phyloP scores from a whole-genome alignment of 2,113 vertebrate species.

The Sinocyclocheilus anophthalmus region DNA sequence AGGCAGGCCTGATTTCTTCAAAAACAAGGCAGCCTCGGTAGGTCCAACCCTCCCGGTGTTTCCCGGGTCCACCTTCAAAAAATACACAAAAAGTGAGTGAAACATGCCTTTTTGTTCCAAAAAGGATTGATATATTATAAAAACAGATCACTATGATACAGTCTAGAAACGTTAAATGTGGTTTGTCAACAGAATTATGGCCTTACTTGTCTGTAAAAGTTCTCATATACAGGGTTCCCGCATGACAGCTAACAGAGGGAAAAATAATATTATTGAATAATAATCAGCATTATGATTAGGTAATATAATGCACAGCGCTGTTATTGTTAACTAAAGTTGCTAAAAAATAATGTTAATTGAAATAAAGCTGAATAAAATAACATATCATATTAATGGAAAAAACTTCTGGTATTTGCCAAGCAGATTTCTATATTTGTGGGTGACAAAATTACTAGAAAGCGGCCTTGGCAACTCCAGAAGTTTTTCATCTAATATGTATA shows the following conservation, averaged over 20 bases:
- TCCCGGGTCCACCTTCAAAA: conserved; percentile 88
- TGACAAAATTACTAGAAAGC: too few relatives aligned
- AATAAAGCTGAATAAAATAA: too few relatives aligned
- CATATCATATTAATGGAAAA: too few relatives aligned
- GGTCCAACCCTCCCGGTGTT: conserved; percentile 90
- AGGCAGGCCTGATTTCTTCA: conserved; percentile 94
- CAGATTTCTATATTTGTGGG: too few relatives aligned
- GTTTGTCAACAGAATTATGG: background rate
- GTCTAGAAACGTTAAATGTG: background rate
- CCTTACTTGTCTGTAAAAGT: conserved; percentile 91
- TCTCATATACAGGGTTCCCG: conserved; percentile 92
- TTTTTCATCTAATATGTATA: too few relatives aligned
- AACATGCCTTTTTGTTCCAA: too few relatives aligned
- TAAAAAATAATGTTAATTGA: too few relatives aligned
- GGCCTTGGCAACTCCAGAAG: too few relatives aligned
- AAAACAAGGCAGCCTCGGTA: conserved; percentile 91
- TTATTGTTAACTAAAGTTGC: too few relatives aligned
- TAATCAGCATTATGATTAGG: too few relatives aligned
- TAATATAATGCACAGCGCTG: too few relatives aligned
- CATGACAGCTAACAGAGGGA: conserved; percentile 81
- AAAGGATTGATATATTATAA: background rate
- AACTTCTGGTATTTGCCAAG: too few relatives aligned
- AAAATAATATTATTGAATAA: background rate
- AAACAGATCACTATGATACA: background rate
- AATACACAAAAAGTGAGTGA: background rate